Evolutionary conservation across 2,888 invertebrate species (phyloP).

Genomic region (Pachycephus smyrnensis): DNA sequence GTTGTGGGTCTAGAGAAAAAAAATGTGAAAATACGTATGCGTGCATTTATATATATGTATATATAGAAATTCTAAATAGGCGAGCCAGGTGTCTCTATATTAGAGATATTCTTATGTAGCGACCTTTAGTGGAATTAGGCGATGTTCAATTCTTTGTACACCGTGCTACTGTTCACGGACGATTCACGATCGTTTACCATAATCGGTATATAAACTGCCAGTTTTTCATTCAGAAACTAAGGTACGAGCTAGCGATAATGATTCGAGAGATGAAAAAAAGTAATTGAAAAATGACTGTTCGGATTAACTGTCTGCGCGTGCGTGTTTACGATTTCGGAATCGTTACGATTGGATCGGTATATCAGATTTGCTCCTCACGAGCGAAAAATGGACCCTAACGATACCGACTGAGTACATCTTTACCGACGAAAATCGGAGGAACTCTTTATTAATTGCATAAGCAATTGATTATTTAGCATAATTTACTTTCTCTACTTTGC

Average conservation of each 20-base stretch:
- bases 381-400: background rate
- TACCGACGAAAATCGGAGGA: background rate
- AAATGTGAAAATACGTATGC: conserved; percentile 16
- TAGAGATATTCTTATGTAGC: conserved; percentile 41
- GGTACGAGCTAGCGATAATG: background rate
- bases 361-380: background rate
- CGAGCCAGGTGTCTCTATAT: conserved; percentile 50
- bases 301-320: background rate
- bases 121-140: background rate
- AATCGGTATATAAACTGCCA: too few species aligned
- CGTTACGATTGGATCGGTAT: background rate
- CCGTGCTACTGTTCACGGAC: background rate
- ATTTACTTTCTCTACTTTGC: background rate
- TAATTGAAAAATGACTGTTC: background rate
- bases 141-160: background rate
- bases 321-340: background rate
- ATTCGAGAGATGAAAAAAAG: background rate
- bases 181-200: background rate
- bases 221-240: background rate
- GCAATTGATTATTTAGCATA: background rate
- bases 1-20: background rate
- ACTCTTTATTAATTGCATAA: background rate
- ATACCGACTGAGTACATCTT: background rate
- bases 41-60: conserved; percentile 22
- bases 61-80: conserved; percentile 26